A percentile compares a stretch with the other conserved stretches of the same genome.
Conservation (phyloP, 1,140 invertebrate genomes). For the Platyscapa corneri region DNA sequence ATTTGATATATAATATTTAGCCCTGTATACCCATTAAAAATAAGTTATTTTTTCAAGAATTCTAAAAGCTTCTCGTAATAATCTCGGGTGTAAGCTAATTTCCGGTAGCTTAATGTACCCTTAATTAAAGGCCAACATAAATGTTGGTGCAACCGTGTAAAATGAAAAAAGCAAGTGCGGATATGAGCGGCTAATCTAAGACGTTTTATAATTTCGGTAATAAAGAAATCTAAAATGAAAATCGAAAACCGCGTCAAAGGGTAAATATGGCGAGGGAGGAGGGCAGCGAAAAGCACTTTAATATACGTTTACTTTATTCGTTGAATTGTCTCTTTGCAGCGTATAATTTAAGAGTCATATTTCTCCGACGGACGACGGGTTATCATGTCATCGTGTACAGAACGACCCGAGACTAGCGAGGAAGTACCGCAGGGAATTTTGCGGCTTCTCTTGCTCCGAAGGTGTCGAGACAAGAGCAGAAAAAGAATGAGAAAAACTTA, state of each 20-base stretch:
- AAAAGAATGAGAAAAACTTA: background rate
- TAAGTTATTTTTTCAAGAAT: background rate
- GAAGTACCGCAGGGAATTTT: slow-evolving; percentile 32
- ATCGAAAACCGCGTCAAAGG: background rate
- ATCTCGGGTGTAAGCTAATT: background rate
- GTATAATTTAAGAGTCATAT: slow-evolving; percentile 53
- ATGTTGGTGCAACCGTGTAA: background rate
- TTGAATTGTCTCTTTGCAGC: slow-evolving; percentile 48
- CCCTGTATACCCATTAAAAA: background rate
- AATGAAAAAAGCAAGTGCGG: background rate
- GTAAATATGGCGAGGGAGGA: slow-evolving; percentile 6
- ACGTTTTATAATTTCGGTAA: slow-evolving; percentile 12
- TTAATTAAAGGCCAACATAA: slow-evolving; percentile 28
- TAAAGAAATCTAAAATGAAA: slow-evolving; percentile 16
- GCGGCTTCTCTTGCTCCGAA: slow-evolving; percentile 1
- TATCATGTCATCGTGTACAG: slow-evolving; percentile 48
- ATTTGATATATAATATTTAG: background rate
- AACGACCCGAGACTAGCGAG: background rate
- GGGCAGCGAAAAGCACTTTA: background rate
- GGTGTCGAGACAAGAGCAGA: background rate
- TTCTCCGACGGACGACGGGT: slow-evolving; percentile 42
- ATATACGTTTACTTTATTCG: slow-evolving; percentile 43
- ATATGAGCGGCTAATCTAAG: background rate
- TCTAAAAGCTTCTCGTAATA: background rate
- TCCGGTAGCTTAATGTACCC: background rate